Percentiles rank a stretch among this genome's conserved stretches.
Evolutionary conservation across 2,113 vertebrate genomes (phyloP).

Genomic region (Dipodomys ordii): DNA sequence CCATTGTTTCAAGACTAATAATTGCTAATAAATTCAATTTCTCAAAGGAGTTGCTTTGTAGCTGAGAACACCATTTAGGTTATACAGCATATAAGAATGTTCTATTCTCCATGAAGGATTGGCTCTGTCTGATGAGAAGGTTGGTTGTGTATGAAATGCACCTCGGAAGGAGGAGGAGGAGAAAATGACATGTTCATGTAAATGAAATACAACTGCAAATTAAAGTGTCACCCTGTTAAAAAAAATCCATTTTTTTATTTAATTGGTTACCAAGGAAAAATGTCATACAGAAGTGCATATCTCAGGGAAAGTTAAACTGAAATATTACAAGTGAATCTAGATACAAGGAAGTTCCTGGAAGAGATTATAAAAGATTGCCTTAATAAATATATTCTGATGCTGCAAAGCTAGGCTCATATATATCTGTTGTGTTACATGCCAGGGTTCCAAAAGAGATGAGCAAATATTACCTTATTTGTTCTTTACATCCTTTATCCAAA

Average conservation of each 20-base stretch:
- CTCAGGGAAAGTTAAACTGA: conserved; percentile 77
- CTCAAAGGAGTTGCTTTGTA: conserved; percentile 37
- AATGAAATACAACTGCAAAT: conserved; percentile 86
- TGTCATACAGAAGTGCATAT: conserved; percentile 79
- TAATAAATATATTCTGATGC: conserved; percentile 80
- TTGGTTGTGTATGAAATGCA: conserved; percentile 81
- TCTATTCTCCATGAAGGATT: conserved; percentile 64
- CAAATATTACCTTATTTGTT: conserved; percentile 66
- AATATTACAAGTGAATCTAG: conserved; percentile 70
- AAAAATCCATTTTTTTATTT: conserved; percentile 82
- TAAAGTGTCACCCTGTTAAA: conserved; percentile 82
- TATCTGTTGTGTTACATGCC: conserved; percentile 64
- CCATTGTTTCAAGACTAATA: conserved; percentile 8
- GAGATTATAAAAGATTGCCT: conserved; percentile 68
- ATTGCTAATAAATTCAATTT: conserved; percentile 35
- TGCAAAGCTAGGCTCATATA: conserved; percentile 69
- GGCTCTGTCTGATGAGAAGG: conserved; percentile 75
- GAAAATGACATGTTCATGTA: conserved; percentile 83
- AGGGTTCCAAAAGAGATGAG: conserved; percentile 65
- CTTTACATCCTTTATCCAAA: conserved; percentile 30
- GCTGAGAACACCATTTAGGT: conserved; percentile 27
- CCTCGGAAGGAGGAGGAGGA: conserved; percentile 80
- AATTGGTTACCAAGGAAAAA: conserved; percentile 82
- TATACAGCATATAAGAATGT: conserved; percentile 19
- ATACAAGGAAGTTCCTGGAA: conserved; percentile 69